Evolutionary conservation across 2,113 vertebrate genomes (phyloP).

Genomic region (Hypanus sabinus): DNA sequence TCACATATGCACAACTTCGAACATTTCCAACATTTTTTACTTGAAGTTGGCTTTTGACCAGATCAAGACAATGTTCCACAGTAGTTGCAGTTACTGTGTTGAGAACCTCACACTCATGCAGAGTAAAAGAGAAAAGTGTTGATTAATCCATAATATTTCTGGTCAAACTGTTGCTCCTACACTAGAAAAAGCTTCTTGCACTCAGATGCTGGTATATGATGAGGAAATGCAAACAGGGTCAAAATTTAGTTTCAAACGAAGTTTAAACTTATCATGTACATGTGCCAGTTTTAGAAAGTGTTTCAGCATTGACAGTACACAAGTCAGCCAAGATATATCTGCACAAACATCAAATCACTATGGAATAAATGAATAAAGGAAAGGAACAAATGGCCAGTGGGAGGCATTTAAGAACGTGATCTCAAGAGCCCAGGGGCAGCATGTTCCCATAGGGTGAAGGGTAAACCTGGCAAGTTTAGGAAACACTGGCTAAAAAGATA

Average conservation of each 20-base stretch:
- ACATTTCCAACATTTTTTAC: too few relatives aligned
- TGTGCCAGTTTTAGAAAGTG: background rate
- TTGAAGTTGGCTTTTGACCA: background rate
- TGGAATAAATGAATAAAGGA: too few relatives aligned
- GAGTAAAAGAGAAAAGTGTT: background rate
- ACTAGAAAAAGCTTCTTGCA: background rate
- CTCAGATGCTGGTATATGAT: background rate
- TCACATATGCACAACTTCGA: too few relatives aligned
- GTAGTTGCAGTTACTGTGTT: background rate
- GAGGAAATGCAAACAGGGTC: background rate
- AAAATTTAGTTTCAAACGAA: background rate
- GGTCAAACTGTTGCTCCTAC: background rate
- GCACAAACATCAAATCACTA: background rate
- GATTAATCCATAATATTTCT: background rate
- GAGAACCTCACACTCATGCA: background rate
- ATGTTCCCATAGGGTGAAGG: too few relatives aligned
- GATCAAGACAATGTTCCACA: background rate
- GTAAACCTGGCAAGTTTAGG: too few relatives aligned
- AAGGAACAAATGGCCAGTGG: too few relatives aligned
- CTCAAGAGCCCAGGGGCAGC: too few relatives aligned
- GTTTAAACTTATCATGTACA: background rate
- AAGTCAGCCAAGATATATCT: background rate
- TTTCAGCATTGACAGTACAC: background rate
- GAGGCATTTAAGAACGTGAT: too few relatives aligned
- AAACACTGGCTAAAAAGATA: too few relatives aligned